A percentile compares a stretch with the other conserved stretches of the same genome.
phyloP scores from a whole-genome alignment of 2,888 invertebrate genomes.

The Clunio marinus region DNA sequence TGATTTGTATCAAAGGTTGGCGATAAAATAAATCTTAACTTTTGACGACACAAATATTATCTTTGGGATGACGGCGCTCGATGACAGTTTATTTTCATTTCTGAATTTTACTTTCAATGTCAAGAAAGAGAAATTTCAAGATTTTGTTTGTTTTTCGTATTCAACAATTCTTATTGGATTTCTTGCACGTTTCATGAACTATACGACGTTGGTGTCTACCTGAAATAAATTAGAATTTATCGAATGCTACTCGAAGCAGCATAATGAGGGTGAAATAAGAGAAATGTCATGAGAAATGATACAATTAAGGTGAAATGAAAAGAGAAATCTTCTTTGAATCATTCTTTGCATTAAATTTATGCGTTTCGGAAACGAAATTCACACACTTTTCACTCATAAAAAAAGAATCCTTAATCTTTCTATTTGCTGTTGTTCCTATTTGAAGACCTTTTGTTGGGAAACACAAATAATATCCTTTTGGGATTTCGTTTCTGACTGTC shows the following conservation, averaged over 20 bases:
- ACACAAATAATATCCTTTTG: conserved; percentile 34
- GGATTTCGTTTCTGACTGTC: conserved; percentile 10
- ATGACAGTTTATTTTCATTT: background rate
- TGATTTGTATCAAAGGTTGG: no score
- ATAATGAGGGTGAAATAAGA: no score
- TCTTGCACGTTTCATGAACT: background rate
- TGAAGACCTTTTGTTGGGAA: background rate
- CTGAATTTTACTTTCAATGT: background rate
- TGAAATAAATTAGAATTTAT: background rate
- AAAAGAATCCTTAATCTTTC: background rate
- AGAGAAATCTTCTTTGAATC: no score
- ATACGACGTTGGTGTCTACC: background rate
- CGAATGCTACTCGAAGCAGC: no score
- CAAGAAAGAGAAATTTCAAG: background rate
- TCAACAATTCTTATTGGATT: no score
- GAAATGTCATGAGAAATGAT: no score
- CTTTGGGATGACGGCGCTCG: background rate
- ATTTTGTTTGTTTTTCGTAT: no score
- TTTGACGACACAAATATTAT: no score
- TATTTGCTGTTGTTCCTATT: background rate
- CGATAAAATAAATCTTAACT: no score
- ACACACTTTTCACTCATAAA: conserved; percentile 29
- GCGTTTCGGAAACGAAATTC: conserved; percentile 33
- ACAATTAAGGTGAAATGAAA: no score
- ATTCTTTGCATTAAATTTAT: no score